A percentile compares a stretch with the other conserved stretches of the same genome.
phyloP scores from a whole-genome alignment of 1,140 invertebrate genomes.

The Trypoxylus dichotomus region DNA sequence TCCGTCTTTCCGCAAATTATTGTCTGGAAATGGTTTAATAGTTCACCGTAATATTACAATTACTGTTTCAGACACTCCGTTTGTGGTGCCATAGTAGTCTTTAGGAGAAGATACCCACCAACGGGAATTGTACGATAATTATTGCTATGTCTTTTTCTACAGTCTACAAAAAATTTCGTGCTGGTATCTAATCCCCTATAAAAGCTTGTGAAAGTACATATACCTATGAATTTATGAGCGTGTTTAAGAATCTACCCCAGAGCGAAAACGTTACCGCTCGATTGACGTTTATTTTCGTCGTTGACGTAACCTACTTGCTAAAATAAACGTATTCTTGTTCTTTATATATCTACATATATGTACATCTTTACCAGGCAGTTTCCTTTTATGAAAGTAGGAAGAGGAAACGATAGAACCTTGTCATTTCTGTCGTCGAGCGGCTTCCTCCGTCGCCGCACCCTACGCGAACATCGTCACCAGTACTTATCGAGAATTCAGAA shows the following conservation, averaged over 20 bases:
- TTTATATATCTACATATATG: neutral
- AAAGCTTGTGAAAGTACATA: neutral
- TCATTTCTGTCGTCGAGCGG: neutral
- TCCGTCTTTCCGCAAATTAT: no score
- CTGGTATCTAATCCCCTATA: no score
- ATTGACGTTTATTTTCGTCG: neutral
- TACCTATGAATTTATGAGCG: neutral
- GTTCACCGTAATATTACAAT: no score
- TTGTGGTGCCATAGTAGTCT: no score
- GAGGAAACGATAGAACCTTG: neutral
- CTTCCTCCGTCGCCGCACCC: neutral
- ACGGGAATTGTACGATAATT: no score
- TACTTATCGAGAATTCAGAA: conserved; percentile 2
- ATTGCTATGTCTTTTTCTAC: no score
- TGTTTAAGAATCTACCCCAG: neutral
- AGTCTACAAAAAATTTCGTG: no score
- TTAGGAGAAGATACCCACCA: no score
- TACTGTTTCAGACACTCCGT: no score
- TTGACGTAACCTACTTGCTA: neutral
- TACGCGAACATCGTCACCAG: neutral
- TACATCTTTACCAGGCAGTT: neutral
- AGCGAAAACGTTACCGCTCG: neutral
- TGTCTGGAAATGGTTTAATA: no score
- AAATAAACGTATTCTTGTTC: neutral
- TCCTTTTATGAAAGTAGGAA: neutral